A percentile compares a stretch with the other conserved stretches of the same genome.
phyloP scores from a whole-genome alignment of 2,113 vertebrate species.

The Burhinus bistriatus region DNA sequence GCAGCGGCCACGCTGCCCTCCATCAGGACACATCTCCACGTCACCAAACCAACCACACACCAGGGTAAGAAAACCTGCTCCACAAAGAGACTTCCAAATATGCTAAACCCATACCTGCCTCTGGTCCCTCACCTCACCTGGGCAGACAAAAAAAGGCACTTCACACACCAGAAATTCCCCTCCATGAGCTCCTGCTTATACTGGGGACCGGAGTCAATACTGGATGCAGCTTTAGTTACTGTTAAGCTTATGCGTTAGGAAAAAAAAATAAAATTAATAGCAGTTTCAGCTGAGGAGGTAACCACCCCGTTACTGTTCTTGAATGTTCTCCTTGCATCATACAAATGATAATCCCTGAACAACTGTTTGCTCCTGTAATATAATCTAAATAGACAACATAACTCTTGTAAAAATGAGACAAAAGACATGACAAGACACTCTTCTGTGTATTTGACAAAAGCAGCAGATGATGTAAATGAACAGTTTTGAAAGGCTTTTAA shows the following conservation, averaged over 20 bases:
- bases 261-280: no score
- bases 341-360: neutral
- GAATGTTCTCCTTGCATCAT: neutral
- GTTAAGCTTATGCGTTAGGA: neutral
- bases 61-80: neutral
- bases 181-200: neutral
- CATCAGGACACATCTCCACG: neutral
- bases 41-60: neutral
- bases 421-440: neutral
- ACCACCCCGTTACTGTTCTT: neutral
- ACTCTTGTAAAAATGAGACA: neutral
- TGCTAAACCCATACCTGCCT: neutral
- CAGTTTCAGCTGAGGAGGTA: neutral
- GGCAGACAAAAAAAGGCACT: neutral
- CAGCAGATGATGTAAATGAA: constrained; percentile 22
- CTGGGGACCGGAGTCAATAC: neutral
- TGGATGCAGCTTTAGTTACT: neutral
- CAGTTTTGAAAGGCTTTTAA: constrained; percentile 21
- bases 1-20: neutral
- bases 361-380: neutral
- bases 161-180: neutral
- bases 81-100: neutral
- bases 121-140: no score
- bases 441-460: neutral
- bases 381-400: constrained; percentile 1